Conservation (phyloP, 2,888 invertebrate genomes). For the Drosophila meridionalis region DNA sequence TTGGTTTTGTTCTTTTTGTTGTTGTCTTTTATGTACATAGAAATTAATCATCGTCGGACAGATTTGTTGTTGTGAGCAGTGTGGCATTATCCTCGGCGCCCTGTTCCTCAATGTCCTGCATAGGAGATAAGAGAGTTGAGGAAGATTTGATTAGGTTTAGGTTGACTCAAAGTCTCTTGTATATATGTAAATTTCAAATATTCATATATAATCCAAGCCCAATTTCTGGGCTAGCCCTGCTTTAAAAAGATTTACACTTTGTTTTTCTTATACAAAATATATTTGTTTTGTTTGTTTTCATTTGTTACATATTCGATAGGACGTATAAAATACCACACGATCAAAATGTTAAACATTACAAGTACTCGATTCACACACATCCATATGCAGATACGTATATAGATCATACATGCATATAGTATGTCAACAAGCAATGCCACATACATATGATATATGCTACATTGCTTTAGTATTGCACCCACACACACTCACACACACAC, state of each 20-base stretch:
- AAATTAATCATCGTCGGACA: slow-evolving; percentile 83
- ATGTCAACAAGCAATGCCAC: slow-evolving; percentile 10
- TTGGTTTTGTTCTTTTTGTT: background rate
- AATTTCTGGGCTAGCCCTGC: background rate
- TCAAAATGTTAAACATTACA: slow-evolving; percentile 54
- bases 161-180: background rate
- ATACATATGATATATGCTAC: slow-evolving; percentile 13
- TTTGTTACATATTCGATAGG: slow-evolving; percentile 52
- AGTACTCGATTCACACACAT: slow-evolving; percentile 20
- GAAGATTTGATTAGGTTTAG: background rate
- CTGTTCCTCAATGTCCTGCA: slow-evolving; percentile 82
- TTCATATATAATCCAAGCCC: background rate
- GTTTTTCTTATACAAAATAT: slow-evolving; percentile 68
- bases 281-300: slow-evolving; percentile 42
- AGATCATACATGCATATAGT: slow-evolving; percentile 2
- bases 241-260: slow-evolving; percentile 21
- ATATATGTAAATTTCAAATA: background rate
- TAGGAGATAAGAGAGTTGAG: slow-evolving; percentile 11
- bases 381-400: background rate
- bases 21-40: background rate
- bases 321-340: slow-evolving; percentile 57
- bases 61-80: slow-evolving; percentile 81
- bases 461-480: slow-evolving; percentile 22
- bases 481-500: slow-evolving; percentile 9
- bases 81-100: slow-evolving; percentile 84